Evolutionary conservation across 1,140 invertebrate species (phyloP).

Genomic region (Zaprionus lachaisei): DNA sequence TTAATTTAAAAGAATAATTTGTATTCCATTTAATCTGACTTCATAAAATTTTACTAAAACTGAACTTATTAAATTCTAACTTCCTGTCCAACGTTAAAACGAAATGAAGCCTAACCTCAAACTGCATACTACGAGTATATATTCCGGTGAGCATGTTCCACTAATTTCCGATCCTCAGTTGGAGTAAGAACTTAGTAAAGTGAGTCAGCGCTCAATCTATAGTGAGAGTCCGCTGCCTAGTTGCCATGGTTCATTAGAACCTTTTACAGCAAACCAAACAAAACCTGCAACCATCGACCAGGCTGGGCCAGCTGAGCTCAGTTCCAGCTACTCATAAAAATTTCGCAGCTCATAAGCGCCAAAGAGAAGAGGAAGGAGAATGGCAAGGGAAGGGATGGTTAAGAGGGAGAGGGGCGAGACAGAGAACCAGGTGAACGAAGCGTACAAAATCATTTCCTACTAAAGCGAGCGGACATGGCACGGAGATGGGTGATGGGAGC

Average conservation of each 20-base stretch:
- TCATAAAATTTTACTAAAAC: too few species aligned
- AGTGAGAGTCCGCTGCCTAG: slow-evolving; percentile 12
- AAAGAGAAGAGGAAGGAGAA: slow-evolving; percentile 38
- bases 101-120: not conserved
- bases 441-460: slow-evolving; percentile 83
- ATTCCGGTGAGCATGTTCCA: not conserved
- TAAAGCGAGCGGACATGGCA: slow-evolving; percentile 74
- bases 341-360: slow-evolving; percentile 78
- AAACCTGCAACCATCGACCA: slow-evolving; percentile 28
- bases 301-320: slow-evolving; percentile 20
- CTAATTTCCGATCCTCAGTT: slow-evolving; percentile 32
- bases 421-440: slow-evolving; percentile 69
- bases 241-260: slow-evolving; percentile 72
- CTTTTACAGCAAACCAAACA: slow-evolving; percentile 63
- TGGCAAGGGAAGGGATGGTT: not conserved
- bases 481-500: slow-evolving; percentile 31
- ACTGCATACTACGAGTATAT: not conserved
- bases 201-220: slow-evolving; percentile 37
- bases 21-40: too few species aligned
- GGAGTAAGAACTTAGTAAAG: slow-evolving; percentile 17
- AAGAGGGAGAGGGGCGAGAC: not conserved
- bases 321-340: slow-evolving; percentile 81
- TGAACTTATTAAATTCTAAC: not conserved
- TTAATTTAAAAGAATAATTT: too few species aligned
- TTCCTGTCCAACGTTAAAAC: not conserved